Base-by-base conservation (phyloP, 1,140 invertebrate genomes). In the Brachionus koreanus region DNA sequence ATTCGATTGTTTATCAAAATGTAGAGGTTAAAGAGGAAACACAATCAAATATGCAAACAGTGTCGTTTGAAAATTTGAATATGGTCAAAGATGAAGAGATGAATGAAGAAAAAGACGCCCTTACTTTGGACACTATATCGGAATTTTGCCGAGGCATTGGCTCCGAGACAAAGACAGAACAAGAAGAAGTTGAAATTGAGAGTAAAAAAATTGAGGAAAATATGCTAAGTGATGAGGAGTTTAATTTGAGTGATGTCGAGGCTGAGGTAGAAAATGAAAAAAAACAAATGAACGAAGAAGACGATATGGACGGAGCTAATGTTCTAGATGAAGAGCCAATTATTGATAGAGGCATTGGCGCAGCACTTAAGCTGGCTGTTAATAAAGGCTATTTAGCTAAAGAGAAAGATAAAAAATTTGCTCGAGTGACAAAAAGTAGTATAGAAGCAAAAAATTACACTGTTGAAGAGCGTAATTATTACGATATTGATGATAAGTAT, bases 71-170 rank as follows among this genome's bases (percentile, higher is more conserved):
- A 69, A 84, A 67, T 46, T 46, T 82, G 33, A 39, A 43, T 10
- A 72, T 39, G 9, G 65, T 82, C 13, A 67, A 86, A 16, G 83
- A 86, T 7, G 79, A 83, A n/a, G 46, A 77, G 49, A 57, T 57
- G 16, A 23, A 2, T 6, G 39, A 33, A 46, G 67, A 46, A 42
- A 19, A 52, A 19, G 83, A 82, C 10, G 49, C 67, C 83, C 96
- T 98, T 84, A 91, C 94, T 37, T 88, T 98, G 37, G 96, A 98
- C 90, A 92, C 95, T 12, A 98, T 95, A 0, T 95, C 95, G 0
- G 97, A 98, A 90, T 98, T 98, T 90, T 98, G 96, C 87, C 91
- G 96, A 84, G 96, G 95, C 46, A 89, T 98, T 2, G 95, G 96
- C 25, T 95, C 98, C 87, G 83, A 82, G 12, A 72, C 16, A 0